Evolutionary conservation across 2,888 invertebrate species (phyloP), one percentile per base, ranked within the genome.

Genomic region (Stenchaetothrips biformis): DNA sequence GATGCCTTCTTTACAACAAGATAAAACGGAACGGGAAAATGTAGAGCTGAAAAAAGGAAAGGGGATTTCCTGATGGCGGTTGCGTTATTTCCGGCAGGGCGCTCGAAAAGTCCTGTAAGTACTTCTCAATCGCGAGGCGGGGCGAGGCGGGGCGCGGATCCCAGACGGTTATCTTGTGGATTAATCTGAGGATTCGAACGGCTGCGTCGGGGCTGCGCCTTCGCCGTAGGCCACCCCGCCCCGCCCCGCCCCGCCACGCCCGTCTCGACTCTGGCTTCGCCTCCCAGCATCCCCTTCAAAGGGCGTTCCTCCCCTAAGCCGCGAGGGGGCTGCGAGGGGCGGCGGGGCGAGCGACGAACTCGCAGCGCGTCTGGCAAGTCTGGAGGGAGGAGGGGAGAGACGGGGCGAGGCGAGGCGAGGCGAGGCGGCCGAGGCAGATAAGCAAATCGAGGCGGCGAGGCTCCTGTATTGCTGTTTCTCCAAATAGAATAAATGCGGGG

Each of bases 221-320:
- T 53, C 53, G 9, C 53, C 16, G 13, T 53, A 3, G 53, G 13
- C 53, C 53, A 4, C 67, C 67, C 67, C 67, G 21, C 21, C 21
- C n/a, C 18, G 67, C 67, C 21, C 67, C 7, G 67, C 67, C 7
- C 67, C n/a, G 21, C n/a, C 53, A 9, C 16, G 53, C 53, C 53
- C 16, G 53, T 16, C 53, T 53, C 53, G 53, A 9, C 53, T 16
- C 53, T 9, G 9, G 13, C 53, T 13, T 16, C 53, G 53, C 16
- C 6, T 53, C 13, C 9, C 53, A 13, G 53, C 16, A 16, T 53
- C 53, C 9, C 67, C n/a, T 21, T n/a, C n/a, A 21, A n/a, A 67
- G 67, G 67, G 67, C 67, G 67, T 67, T 67, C 67, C 67, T 67
- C 67, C 67, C 67, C 25, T n/a, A 67, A 67, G 67, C 67, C 67